phyloP scores from a whole-genome alignment of 1,140 invertebrate species.

The Halotydeus destructor region DNA sequence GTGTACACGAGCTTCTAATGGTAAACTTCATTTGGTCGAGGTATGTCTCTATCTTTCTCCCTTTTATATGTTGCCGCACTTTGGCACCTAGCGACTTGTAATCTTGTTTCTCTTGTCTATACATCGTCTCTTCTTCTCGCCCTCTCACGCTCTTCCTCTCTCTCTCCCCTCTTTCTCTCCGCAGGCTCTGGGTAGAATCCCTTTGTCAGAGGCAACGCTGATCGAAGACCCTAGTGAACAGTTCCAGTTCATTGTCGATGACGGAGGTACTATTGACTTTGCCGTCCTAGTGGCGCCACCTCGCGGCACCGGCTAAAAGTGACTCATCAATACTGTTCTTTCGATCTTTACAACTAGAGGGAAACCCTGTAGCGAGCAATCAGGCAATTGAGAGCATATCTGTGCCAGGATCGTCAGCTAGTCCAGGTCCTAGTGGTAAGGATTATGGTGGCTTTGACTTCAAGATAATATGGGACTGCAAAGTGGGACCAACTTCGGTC shows the following conservation, averaged over 20 bases:
- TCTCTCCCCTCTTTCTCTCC: constrained; percentile 19
- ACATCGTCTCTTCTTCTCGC: constrained; percentile 5
- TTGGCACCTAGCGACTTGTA: too few relatives aligned
- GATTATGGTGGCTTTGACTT: constrained; percentile 62
- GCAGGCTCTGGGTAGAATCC: constrained; percentile 49
- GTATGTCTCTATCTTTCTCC: constrained; percentile 21
- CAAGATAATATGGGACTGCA: constrained; percentile 55
- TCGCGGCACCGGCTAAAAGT: neutral
- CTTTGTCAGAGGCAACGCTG: constrained; percentile 56
- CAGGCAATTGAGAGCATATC: neutral
- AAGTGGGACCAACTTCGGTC: constrained; percentile 30
- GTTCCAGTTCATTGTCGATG: constrained; percentile 30
- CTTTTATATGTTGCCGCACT: neutral
- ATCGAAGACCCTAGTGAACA: constrained; percentile 44
- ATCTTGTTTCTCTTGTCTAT: neutral
- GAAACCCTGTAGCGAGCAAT: neutral
- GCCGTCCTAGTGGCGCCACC: neutral
- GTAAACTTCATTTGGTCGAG: constrained; percentile 59
- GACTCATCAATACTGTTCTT: neutral
- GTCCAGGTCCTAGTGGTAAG: constrained; percentile 14
- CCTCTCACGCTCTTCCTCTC: constrained; percentile 6
- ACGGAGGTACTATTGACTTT: constrained; percentile 20
- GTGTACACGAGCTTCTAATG: constrained; percentile 55
- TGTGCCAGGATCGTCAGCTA: neutral
- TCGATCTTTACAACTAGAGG: neutral